phyloP scores from a whole-genome alignment of 1,140 invertebrate species.

The Hypothenemus hampei region DNA sequence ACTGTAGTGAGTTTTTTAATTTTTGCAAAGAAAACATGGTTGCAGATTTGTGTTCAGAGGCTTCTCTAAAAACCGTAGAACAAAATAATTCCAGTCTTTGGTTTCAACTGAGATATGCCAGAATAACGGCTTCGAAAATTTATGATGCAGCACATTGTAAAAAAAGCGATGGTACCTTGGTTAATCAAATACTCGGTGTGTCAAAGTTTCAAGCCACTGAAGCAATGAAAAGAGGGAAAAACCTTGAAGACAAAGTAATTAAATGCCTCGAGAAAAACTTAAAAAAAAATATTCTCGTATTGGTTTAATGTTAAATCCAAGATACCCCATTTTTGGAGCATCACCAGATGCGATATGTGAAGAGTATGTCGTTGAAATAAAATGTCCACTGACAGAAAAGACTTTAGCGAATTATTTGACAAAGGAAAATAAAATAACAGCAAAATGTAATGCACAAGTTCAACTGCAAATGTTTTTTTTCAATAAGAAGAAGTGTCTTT shows the following conservation, averaged over 20 bases:
- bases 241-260: slow-evolving; percentile 38
- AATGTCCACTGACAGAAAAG: slow-evolving; percentile 46
- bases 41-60: slow-evolving; percentile 22
- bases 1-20: slow-evolving; percentile 18
- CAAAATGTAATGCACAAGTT: slow-evolving; percentile 48
- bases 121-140: slow-evolving; percentile 45
- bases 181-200: slow-evolving; percentile 39
- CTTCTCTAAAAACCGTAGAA: slow-evolving; percentile 28
- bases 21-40: slow-evolving; percentile 23
- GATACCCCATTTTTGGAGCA: slow-evolving; percentile 40
- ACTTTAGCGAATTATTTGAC: slow-evolving; percentile 40
- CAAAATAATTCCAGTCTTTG: slow-evolving; percentile 32
- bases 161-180: slow-evolving; percentile 38
- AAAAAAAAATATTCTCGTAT: slow-evolving; percentile 11
- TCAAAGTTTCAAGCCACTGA: slow-evolving; percentile 34
- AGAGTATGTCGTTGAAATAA: slow-evolving; percentile 49
- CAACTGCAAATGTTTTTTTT: slow-evolving; percentile 50
- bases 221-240: slow-evolving; percentile 39
- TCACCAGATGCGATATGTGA: slow-evolving; percentile 48
- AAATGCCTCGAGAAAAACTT: slow-evolving; percentile 14
- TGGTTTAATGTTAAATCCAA: slow-evolving; percentile 29
- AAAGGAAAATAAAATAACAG: slow-evolving; percentile 33
- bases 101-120: slow-evolving; percentile 42
- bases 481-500: slow-evolving; percentile 30
- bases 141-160: slow-evolving; percentile 42